phyloP scores from a whole-genome alignment of 2,113 vertebrate species.

The Synchiropus splendidus region DNA sequence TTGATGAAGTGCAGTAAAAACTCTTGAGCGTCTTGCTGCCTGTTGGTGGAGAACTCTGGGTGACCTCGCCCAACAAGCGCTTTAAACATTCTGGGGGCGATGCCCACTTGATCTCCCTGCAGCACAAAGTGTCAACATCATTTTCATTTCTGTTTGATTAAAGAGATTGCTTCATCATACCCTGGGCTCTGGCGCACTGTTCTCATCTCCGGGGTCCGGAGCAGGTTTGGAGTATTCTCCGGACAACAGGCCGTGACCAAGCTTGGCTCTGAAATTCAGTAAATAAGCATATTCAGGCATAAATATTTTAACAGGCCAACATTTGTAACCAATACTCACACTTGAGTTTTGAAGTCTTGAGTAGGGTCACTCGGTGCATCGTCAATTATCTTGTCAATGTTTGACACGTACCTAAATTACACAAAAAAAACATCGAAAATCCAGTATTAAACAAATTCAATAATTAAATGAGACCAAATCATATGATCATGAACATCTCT shows the following conservation, averaged over 20 bases:
- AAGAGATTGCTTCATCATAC: constrained; percentile 47
- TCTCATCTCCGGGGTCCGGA: constrained; percentile 74
- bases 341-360: constrained; percentile 98
- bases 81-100: constrained; percentile 95
- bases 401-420: constrained; percentile 82
- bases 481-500: no score
- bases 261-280: constrained; percentile 76
- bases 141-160: constrained; percentile 1
- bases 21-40: constrained; percentile 97
- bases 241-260: constrained; percentile 89
- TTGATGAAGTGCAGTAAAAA: constrained; percentile 98
- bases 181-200: constrained; percentile 73
- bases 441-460: neutral
- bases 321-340: constrained; percentile 72
- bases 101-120: constrained; percentile 88
- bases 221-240: constrained; percentile 91
- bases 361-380: constrained; percentile 87
- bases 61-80: constrained; percentile 91
- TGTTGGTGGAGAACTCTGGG: constrained; percentile 94
- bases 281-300: constrained; percentile 19
- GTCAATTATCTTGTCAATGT: constrained; percentile 89
- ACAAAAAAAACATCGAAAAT: neutral
- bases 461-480: neutral
- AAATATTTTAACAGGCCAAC: neutral
- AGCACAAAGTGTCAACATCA: constrained; percentile 10